Conservation (phyloP, 2,113 vertebrate species). For the Crotalus tigris region DNA sequence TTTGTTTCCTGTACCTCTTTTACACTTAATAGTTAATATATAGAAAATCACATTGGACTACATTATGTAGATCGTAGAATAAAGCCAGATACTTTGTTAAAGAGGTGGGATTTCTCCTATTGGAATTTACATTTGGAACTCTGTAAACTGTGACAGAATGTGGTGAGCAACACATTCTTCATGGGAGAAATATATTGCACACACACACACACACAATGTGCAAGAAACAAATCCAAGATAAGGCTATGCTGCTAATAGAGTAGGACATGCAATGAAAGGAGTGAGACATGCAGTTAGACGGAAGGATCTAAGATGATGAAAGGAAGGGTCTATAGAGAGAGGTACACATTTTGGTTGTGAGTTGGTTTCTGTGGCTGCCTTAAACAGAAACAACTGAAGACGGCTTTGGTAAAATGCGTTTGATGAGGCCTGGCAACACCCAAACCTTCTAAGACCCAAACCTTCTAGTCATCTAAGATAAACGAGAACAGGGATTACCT, state of each 20-base stretch:
- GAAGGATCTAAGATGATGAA: not conserved
- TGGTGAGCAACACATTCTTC: not conserved
- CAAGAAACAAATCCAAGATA: not conserved
- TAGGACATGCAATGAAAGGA: not conserved
- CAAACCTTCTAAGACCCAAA: not conserved
- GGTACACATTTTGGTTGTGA: not conserved
- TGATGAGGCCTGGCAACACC: not conserved
- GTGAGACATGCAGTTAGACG: not conserved
- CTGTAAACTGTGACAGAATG: not conserved
- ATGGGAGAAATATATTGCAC: not conserved
- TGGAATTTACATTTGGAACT: not conserved
- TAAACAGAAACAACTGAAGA: not conserved
- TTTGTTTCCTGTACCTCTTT: not conserved
- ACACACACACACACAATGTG: not conserved
- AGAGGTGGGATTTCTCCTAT: not conserved
- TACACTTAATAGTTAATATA: not conserved
- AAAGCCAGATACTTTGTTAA: not conserved
- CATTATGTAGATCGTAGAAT: too few relatives aligned
- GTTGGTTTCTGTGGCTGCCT: not conserved
- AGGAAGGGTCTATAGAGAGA: not conserved
- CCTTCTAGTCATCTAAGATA: not conserved
- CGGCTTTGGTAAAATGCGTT: not conserved
- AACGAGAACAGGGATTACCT: not conserved
- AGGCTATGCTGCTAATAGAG: not conserved
- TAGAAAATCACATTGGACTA: not conserved